A percentile compares a stretch with the other conserved stretches of the same genome.
Conservation (phyloP, 2,797 vertebrate species). For the Hypotaenidia okinawae region DNA sequence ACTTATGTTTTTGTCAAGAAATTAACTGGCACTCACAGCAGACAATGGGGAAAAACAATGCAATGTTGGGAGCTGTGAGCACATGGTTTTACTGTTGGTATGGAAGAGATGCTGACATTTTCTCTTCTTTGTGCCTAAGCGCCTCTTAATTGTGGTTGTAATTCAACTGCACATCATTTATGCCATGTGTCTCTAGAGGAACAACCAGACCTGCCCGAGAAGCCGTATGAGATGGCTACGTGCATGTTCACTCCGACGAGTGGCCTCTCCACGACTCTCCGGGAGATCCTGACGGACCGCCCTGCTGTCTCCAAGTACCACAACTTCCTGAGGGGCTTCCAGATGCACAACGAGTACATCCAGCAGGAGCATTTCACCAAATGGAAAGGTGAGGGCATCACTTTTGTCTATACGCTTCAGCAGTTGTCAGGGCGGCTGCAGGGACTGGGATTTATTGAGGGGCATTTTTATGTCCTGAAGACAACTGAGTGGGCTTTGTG, state of each 20-base stretch:
- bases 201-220: constrained; percentile 69
- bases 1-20: neutral
- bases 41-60: neutral
- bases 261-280: constrained; percentile 66
- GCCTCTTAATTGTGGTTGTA: neutral
- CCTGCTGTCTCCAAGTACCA: constrained; percentile 79
- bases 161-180: neutral
- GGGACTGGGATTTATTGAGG: neutral
- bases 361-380: constrained; percentile 72
- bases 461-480: fast-evolving
- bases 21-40: neutral
- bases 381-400: constrained; percentile 80
- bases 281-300: constrained; percentile 76
- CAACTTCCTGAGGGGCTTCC: constrained; percentile 86
- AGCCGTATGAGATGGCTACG: constrained; percentile 42
- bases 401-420: fast-evolving
- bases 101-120: neutral
- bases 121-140: neutral
- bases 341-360: constrained; percentile 81
- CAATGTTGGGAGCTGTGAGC: neutral
- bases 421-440: fast-evolving
- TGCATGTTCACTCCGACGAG: constrained; percentile 71
- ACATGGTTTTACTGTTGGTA: neutral
- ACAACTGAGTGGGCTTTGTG: neutral
- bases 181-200: constrained; percentile 66